A percentile compares a stretch with the other conserved stretches of the same genome.
Evolutionary conservation across 2,888 invertebrate species (phyloP).

Genomic region (Phymatocera aterrima): DNA sequence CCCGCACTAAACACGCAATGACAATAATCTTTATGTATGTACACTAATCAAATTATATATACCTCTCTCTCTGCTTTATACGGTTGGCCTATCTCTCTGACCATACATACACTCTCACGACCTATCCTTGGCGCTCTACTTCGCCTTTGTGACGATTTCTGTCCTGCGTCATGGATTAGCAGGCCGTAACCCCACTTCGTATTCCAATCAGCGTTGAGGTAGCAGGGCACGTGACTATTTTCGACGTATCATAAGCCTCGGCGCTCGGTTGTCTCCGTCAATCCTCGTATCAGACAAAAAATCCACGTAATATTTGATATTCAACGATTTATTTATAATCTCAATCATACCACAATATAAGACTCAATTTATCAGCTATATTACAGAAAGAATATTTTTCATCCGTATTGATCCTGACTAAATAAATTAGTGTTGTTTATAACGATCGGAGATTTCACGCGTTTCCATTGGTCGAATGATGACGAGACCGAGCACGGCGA

Average conservation of each 20-base stretch:
- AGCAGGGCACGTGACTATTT: conserved; percentile 20
- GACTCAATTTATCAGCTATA: background rate
- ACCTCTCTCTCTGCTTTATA: conserved; percentile 42
- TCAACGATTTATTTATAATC: background rate
- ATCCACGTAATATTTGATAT: conserved; percentile 19
- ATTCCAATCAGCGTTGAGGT: conserved; percentile 31
- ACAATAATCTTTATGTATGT: conserved; percentile 38
- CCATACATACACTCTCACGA: conserved; percentile 41
- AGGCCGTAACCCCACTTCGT: conserved; percentile 43
- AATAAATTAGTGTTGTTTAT: conserved; percentile 54
- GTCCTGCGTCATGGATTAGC: conserved; percentile 54
- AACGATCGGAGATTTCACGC: conserved; percentile 59
- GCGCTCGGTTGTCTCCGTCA: conserved; percentile 47
- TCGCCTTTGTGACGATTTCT: conserved; percentile 58
- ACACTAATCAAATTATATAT: conserved; percentile 39
- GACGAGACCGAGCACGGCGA: conserved; percentile 56
- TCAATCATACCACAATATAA: background rate
- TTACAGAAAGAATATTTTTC: background rate
- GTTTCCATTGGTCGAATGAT: conserved; percentile 55
- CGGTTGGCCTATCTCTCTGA: conserved; percentile 45
- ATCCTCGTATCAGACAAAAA: conserved; percentile 43
- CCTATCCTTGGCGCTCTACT: conserved; percentile 56
- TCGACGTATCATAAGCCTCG: conserved; percentile 30
- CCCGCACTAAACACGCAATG: conserved; percentile 21
- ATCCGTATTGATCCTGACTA: background rate